phyloP scores from a whole-genome alignment of 2,113 vertebrate genomes.

The Delphinus delphis region DNA sequence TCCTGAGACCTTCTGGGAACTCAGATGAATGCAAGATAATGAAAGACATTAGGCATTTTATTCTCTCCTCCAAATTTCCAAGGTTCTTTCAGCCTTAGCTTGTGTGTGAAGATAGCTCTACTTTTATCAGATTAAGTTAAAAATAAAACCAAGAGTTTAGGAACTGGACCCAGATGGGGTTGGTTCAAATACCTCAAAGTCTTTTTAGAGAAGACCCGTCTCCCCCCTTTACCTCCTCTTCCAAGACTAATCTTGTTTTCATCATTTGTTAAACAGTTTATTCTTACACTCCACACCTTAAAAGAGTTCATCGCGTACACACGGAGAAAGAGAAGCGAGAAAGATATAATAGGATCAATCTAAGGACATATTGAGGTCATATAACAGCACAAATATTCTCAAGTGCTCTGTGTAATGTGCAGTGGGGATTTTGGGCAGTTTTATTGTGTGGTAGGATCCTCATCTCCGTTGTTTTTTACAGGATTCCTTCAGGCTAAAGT shows the following conservation, averaged over 20 bases:
- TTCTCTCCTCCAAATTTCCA: conserved; percentile 64
- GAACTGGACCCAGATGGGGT: neutral
- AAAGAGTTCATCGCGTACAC: conserved; percentile 69
- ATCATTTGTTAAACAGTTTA: conserved; percentile 33
- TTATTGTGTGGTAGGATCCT: conserved; percentile 92
- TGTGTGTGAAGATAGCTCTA: neutral
- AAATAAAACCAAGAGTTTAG: conserved; percentile 43
- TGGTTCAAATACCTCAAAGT: neutral
- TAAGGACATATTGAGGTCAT: conserved; percentile 85
- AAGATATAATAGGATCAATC: conserved; percentile 80
- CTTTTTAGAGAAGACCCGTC: neutral
- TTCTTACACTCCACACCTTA: conserved; percentile 6
- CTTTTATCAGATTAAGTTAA: neutral
- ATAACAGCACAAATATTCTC: conserved; percentile 82
- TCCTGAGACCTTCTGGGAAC: conserved; percentile 35
- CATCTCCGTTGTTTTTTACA: conserved; percentile 89
- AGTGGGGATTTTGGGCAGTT: conserved; percentile 81
- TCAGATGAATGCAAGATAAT: conserved; percentile 68
- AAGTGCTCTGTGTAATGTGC: conserved; percentile 80
- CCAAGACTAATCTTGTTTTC: neutral
- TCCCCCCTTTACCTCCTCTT: neutral
- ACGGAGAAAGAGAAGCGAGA: conserved; percentile 51
- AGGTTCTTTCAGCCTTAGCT: conserved; percentile 12
- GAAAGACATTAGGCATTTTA: conserved; percentile 71
- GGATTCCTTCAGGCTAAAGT: conserved; percentile 98